A percentile compares a stretch with the other conserved stretches of the same genome.
These are phyloP conservation scores for Drosophila dunni DNA, from an alignment of 1,140 invertebrate genomes.

Conservation along the genomic window DNA sequence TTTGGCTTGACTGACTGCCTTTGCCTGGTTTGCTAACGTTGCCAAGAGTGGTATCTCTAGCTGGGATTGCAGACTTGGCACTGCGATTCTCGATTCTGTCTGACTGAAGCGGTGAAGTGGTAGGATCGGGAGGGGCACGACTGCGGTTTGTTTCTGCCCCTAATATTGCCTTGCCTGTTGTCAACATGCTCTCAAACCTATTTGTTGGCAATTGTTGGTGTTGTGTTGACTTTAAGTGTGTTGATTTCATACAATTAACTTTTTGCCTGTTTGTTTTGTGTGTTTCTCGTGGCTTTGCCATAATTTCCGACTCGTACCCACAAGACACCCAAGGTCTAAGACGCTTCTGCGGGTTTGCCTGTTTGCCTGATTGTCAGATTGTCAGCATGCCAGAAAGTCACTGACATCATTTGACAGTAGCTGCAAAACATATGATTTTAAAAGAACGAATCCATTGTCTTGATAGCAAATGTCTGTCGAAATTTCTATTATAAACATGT, in stretches of 20 bases:
- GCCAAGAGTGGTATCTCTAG: slow-evolving; percentile 8
- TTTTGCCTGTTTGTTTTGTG: slow-evolving; percentile 75
- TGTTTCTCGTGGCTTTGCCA: slow-evolving; percentile 49
- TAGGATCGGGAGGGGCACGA: slow-evolving; percentile 7
- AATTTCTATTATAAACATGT: no score
- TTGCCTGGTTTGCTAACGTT: slow-evolving; percentile 20
- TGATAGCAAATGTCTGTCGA: no score
- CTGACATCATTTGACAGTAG: slow-evolving; percentile 54
- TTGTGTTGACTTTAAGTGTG: slow-evolving; percentile 79
- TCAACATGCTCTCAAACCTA: slow-evolving; percentile 71
- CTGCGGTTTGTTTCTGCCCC: slow-evolving; percentile 48
- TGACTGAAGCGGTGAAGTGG: not conserved
- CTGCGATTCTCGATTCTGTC: slow-evolving; percentile 8
- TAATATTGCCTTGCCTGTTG: slow-evolving; percentile 79
- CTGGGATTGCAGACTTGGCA: slow-evolving; percentile 1
- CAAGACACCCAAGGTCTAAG: not conserved
- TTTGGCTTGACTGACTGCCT: slow-evolving; percentile 21
- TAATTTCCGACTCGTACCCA: slow-evolving; percentile 58
- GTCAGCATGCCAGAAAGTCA: slow-evolving; percentile 22
- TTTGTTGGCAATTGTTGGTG: slow-evolving; percentile 61
- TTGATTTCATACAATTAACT: slow-evolving; percentile 83
- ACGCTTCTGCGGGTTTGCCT: not conserved
- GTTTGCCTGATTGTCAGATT: not conserved
- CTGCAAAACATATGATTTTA: slow-evolving; percentile 5
- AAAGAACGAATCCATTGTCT: not conserved